Conservation (phyloP, 1,140 invertebrate genomes). For the Oedothorax gibbosus region DNA sequence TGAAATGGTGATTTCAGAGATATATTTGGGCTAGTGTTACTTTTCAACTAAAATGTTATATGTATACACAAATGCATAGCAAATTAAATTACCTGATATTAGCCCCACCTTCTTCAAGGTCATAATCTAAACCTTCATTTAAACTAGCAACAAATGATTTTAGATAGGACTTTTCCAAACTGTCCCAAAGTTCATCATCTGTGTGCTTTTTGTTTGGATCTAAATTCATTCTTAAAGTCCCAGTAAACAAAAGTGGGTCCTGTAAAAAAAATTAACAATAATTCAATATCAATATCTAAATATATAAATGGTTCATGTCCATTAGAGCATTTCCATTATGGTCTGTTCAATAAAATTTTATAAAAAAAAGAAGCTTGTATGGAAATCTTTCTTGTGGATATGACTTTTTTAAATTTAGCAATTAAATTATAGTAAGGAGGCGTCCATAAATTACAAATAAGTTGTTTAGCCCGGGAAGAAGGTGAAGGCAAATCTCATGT, state of each 20-base stretch:
- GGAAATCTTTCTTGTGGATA: too few species aligned
- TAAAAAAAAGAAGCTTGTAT: too few species aligned
- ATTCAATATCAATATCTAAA: background rate
- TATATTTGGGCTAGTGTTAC: background rate
- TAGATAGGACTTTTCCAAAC: conserved; percentile 81
- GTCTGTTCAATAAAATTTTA: too few species aligned
- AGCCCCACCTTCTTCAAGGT: conserved; percentile 71
- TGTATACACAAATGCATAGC: background rate
- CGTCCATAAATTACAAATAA: too few species aligned
- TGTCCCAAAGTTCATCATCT: conserved; percentile 86
- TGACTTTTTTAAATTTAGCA: too few species aligned
- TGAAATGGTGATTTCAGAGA: background rate
- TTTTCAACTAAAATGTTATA: background rate
- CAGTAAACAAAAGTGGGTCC: conserved; percentile 87
- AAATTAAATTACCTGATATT: conserved; percentile 66
- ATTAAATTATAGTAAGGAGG: too few species aligned
- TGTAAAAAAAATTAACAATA: conserved; percentile 61
- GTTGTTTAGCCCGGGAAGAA: too few species aligned
- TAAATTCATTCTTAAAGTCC: conserved; percentile 74
- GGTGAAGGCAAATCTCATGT: too few species aligned
- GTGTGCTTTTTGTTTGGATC: conserved; percentile 72
- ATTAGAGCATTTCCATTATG: too few species aligned
- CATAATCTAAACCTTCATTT: conserved; percentile 63
- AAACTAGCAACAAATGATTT: conserved; percentile 81
- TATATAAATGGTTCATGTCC: background rate